These are phyloP conservation scores for Henricia sp. DNA, from an alignment of 53 echinoderm and acorn worm species.

Conservation along the genomic window DNA sequence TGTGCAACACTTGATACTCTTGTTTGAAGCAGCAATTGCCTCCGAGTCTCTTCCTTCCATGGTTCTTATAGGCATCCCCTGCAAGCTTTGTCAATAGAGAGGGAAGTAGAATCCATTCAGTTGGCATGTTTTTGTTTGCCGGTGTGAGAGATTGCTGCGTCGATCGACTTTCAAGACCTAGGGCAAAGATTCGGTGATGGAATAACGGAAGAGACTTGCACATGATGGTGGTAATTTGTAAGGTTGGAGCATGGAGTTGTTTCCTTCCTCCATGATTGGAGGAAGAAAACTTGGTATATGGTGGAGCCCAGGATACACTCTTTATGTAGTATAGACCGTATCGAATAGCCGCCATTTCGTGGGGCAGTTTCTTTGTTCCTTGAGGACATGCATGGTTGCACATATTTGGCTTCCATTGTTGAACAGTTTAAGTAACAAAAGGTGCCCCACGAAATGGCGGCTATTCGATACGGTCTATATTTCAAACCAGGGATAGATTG, in stretches of 20 bases:
- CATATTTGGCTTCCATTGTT: too few species aligned
- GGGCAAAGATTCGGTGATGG: constrained; percentile 8
- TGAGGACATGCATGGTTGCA: too few species aligned
- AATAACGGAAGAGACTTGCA: constrained; percentile 27
- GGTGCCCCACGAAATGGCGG: too few species aligned
- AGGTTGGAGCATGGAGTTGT: background rate
- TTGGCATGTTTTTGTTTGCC: constrained; percentile 22
- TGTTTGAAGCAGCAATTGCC: constrained; percentile 29
- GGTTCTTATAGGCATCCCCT: background rate
- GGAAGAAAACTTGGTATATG: too few species aligned
- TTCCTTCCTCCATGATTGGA: too few species aligned
- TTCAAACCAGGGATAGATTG: too few species aligned
- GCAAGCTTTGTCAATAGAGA: background rate
- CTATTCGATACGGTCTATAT: too few species aligned
- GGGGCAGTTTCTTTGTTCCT: too few species aligned
- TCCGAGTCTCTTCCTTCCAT: background rate
- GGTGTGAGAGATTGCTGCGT: constrained; percentile 22
- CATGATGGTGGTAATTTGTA: background rate
- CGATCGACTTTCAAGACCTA: constrained; percentile 41
- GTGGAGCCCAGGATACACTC: too few species aligned
- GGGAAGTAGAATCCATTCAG: background rate
- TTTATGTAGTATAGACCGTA: too few species aligned
- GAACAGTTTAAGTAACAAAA: too few species aligned
- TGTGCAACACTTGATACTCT: background rate
- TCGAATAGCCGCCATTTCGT: too few species aligned